phyloP scores from a whole-genome alignment of 2,888 invertebrate species.

The Agonopterix arenella region DNA sequence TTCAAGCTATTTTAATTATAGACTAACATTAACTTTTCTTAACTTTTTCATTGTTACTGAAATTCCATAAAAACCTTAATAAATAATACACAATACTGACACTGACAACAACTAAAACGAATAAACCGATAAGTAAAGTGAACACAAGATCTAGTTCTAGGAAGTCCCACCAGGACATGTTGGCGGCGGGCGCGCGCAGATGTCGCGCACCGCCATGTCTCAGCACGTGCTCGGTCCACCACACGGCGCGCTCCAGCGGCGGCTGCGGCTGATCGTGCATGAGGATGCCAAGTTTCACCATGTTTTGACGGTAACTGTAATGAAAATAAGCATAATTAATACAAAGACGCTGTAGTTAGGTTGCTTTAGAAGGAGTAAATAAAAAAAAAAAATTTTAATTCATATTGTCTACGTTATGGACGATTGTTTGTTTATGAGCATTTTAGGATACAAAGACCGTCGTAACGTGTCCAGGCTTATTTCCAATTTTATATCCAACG shows the following conservation, averaged over 20 bases:
- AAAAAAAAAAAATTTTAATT: too few relatives aligned
- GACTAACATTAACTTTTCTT: too few relatives aligned
- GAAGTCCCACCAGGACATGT: conserved; percentile 34
- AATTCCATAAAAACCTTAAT: background rate
- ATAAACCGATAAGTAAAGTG: background rate
- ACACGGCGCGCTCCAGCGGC: conserved; percentile 48
- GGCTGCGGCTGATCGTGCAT: conserved; percentile 46
- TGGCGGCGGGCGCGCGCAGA: conserved; percentile 35
- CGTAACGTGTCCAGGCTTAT: too few relatives aligned
- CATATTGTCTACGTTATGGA: too few relatives aligned
- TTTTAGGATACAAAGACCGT: too few relatives aligned
- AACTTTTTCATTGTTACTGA: too few relatives aligned
- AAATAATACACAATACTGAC: background rate
- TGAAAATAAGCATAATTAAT: background rate
- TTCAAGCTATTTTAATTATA: too few relatives aligned
- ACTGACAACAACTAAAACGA: background rate
- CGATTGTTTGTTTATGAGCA: too few relatives aligned
- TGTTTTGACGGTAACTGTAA: conserved; percentile 25
- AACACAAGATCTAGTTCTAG: conserved; percentile 22
- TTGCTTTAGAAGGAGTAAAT: too few relatives aligned
- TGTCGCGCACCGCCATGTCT: conserved; percentile 44
- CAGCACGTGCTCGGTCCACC: conserved; percentile 59
- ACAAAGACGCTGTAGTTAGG: background rate
- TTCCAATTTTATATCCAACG: too few relatives aligned
- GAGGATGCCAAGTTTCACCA: conserved; percentile 23